Evolutionary conservation across 2,888 invertebrate genomes (phyloP), one percentile per base, ranked within the genome.

Genomic region (Pammene aurita): DNA sequence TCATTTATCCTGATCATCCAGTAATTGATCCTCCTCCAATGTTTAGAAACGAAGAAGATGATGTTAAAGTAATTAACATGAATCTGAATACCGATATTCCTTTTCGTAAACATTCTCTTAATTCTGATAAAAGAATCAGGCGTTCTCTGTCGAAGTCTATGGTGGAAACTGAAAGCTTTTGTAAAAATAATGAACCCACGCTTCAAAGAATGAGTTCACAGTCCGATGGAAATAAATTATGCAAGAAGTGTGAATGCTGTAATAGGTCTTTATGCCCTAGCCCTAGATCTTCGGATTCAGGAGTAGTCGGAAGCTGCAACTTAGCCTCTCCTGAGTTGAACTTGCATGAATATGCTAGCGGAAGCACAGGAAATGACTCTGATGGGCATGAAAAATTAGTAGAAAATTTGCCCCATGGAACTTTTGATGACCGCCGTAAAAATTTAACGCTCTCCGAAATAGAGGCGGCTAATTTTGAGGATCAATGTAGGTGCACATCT

Each of bases 261-360:
- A 94, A 94, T 75, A 92, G 93, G 75, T 94, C 94, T 0, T 84
- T 94, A 74, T 95, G 94, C 73, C 94, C 94, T 48, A 96, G 96
- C 84, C 95, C 95, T 0, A 92, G 96, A 72, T 96, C 96, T 7
- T 97, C 97, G 14, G 96, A 96, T 83, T 97, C 97, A 0, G 97
- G 97, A 34, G 96, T 97, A 89, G 97, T 96, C 0, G 97, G 97
- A 35, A 96, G 96, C 86, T 96, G 95, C 80, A 95, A 95, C 67
- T 91, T 96, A 71, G 94, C 96, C 6, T 95, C 96, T 0, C 96
- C 96, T 0, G 96, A 96, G 84, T 91, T 94, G n/a, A 88, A 90
- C 54, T 84, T 90, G 83, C 90, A 86, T 60, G 90, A 89, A 64
- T 86, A 84, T 72, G 75, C 81, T 5, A 77, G 76, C 34, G 79